Percentiles rank a stretch among this genome's conserved stretches.
phyloP scores from a whole-genome alignment of 2,888 invertebrate genomes.

The Onchidella celtica region DNA sequence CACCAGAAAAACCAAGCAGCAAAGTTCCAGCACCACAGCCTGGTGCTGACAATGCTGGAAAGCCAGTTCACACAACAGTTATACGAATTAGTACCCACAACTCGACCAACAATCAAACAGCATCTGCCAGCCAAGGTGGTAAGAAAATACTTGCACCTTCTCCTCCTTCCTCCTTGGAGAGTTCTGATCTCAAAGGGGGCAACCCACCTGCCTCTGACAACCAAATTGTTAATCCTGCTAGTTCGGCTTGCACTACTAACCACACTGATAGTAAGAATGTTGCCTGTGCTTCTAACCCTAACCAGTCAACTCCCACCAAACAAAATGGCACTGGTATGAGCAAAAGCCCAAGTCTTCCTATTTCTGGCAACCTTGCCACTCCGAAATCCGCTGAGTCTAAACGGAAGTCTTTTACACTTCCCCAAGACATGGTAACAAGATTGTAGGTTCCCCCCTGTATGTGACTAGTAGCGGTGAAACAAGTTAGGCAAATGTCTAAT shows the following conservation, averaged over 20 bases:
- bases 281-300: slow-evolving; percentile 15
- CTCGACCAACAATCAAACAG: background rate
- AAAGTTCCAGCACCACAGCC: background rate
- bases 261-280: background rate
- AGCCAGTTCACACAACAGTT: slow-evolving; percentile 18
- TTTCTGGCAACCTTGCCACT: background rate
- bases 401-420: slow-evolving; percentile 42
- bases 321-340: background rate
- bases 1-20: too few species aligned
- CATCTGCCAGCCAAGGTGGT: background rate
- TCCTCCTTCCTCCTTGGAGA: slow-evolving; percentile 22
- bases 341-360: slow-evolving; percentile 39
- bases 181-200: slow-evolving; percentile 2
- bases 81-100: slow-evolving; percentile 24
- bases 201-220: background rate
- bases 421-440: slow-evolving; percentile 42
- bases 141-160: slow-evolving; percentile 35
- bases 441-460: slow-evolving; percentile 14
- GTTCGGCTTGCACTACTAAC: slow-evolving; percentile 20
- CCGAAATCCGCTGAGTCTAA: slow-evolving; percentile 19
- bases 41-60: background rate
- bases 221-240: background rate
- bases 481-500: too few species aligned
- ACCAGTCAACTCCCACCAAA: background rate
- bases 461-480: too few species aligned